Evolutionary conservation across 2,113 vertebrate species (phyloP), one percentile per base, ranked within the genome.

Genomic region (Carollia perspicillata): DNA sequence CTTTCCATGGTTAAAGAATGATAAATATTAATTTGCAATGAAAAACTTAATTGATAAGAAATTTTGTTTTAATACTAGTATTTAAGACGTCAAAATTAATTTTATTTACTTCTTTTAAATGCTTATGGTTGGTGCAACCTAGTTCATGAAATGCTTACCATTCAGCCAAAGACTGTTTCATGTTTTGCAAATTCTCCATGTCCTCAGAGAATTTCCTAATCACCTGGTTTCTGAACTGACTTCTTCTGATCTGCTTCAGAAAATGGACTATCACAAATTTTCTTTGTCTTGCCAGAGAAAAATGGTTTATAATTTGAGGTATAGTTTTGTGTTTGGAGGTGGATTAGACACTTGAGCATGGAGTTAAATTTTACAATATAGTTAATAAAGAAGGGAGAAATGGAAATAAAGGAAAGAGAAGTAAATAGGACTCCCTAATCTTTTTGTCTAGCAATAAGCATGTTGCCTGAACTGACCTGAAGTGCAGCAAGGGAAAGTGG

Each of bases 31-130:
- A 90, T 78, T 89, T 72, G 23, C 51, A 22, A 66, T 84, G 65
- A 51, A 37, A 75, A 71, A 40, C 5, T n/a, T 60, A 60, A 60
- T 60, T 84, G n/a, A 71, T 47, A 60, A 58, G 51, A 78, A 94
- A 78, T 80, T 90, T 16, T 69, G 22, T 88, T 77, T 6, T 51
- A 84, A 63, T 72, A 26, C 22, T 77, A 87, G 28, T 37, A 37
- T 63, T 44, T 72, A 78, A 89, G 40, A 55, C 23, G 63, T 11
- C n/a, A 66, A 55, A 74, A 33, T 69, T 51, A 55, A 58, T 49
- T 44, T 81, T 28, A 8, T 42, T 60, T 75, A 35, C 75, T 87
- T 92, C 60, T 94, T 96, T 94, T 84, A 79, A 90, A 77, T 60
- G 17, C 18, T 80, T 90, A 35, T n/a, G 4, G n/a, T 92, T 51